Evolutionary conservation across 2,888 invertebrate species (phyloP).

Genomic region (Anagyrus pseudococci): DNA sequence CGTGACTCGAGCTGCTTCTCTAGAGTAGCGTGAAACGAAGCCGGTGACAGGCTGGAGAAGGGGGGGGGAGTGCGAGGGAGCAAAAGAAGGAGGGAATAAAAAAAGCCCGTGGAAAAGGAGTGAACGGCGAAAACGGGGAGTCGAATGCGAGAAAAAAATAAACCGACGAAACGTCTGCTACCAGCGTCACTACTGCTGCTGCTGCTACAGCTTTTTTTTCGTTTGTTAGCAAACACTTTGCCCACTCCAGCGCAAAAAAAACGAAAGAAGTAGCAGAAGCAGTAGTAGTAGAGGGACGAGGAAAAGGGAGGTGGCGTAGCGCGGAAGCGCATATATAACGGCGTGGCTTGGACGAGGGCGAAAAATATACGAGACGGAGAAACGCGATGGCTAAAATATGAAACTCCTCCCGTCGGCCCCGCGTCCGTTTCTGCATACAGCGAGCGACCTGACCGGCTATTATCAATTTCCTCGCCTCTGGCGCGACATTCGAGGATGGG

Average conservation of each 20-base stretch:
- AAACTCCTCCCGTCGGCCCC: constrained; percentile 4
- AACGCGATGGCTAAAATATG: constrained; percentile 17
- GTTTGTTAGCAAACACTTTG: constrained; percentile 18
- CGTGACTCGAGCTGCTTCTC: too few species aligned
- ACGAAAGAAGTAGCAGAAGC: neutral
- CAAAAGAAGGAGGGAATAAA: neutral
- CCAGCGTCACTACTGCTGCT: too few species aligned
- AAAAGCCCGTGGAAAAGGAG: neutral
- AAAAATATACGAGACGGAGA: constrained; percentile 16
- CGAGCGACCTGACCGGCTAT: neutral
- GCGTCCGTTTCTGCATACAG: neutral
- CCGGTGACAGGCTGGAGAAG: too few species aligned
- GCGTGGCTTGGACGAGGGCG: neutral
- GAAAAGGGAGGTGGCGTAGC: too few species aligned
- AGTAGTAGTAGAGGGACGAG: too few species aligned
- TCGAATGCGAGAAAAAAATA: constrained; percentile 18
- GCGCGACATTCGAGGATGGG: too few species aligned
- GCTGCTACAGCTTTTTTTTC: neutral
- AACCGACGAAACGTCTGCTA: neutral
- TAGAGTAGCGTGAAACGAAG: too few species aligned
- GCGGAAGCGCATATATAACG: neutral
- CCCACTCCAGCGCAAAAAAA: neutral
- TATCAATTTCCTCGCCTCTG: constrained; percentile 26
- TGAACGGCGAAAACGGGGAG: neutral
- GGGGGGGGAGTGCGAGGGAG: too few species aligned